These are phyloP conservation scores for Hydropsyche betteni DNA, from an alignment of 2,888 invertebrate genomes.

Conservation along the genomic window DNA sequence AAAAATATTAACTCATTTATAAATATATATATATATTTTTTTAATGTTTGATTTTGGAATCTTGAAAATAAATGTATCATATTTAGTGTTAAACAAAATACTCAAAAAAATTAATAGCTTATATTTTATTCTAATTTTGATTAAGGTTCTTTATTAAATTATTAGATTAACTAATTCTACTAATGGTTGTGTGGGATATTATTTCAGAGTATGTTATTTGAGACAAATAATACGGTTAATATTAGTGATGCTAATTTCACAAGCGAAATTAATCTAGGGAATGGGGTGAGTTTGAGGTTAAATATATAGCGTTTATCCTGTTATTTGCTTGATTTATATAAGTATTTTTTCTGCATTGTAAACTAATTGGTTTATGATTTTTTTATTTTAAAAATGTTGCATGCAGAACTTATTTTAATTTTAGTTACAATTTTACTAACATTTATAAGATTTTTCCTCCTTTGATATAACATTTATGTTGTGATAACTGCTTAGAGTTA, in stretches of 20 bases:
- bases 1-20: conserved; percentile 28
- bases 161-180: conserved; percentile 15
- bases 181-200: conserved; percentile 50
- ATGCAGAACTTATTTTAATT: too few species aligned
- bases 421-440: too few species aligned
- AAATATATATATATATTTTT: conserved; percentile 21
- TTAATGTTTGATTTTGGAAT: not conserved
- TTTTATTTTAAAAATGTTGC: too few species aligned
- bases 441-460: too few species aligned
- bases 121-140: conserved; percentile 11
- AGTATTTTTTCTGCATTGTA: too few species aligned
- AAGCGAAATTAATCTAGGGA: conserved; percentile 44
- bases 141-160: not conserved
- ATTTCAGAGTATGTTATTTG: conserved; percentile 52
- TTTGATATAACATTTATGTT: too few species aligned
- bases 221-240: conserved; percentile 49
- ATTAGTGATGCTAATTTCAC: conserved; percentile 45
- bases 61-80: too few species aligned
- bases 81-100: too few species aligned
- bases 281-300: conserved; percentile 51
- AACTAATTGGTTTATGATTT: too few species aligned
- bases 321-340: conserved; percentile 19
- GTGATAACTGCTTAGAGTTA: conserved; percentile 10
- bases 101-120: not conserved
- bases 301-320: conserved; percentile 42